Conservation (phyloP, 1,140 invertebrate genomes). For the Dendrolimus kikuchii region DNA sequence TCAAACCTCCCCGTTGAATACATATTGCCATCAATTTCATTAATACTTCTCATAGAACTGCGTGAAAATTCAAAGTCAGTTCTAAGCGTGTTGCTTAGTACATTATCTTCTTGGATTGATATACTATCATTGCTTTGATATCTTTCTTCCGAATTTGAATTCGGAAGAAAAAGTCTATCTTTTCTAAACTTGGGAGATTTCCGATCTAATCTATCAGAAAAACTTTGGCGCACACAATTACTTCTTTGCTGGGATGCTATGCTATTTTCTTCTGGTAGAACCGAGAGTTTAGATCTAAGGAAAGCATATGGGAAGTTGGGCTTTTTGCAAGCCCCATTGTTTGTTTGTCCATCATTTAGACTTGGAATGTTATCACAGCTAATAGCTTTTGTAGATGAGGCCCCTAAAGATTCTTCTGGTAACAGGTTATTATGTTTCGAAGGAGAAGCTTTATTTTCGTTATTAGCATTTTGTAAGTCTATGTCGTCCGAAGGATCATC, state of each 20-base stretch:
- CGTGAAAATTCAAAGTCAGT: constrained; percentile 54
- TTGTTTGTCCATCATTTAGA: constrained; percentile 55
- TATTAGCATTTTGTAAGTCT: constrained; percentile 73
- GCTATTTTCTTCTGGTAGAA: constrained; percentile 81
- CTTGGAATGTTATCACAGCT: constrained; percentile 77
- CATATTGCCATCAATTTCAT: constrained; percentile 42
- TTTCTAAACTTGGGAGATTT: constrained; percentile 64
- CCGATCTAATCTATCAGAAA: constrained; percentile 64
- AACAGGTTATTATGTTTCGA: constrained; percentile 38
- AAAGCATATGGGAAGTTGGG: constrained; percentile 85
- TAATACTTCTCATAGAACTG: constrained; percentile 60
- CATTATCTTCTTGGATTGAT: constrained; percentile 57
- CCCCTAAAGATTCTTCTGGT: constrained; percentile 53
- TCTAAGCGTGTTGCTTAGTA: constrained; percentile 42
- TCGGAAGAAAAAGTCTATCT: constrained; percentile 50
- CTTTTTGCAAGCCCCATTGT: constrained; percentile 67
- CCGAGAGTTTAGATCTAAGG: constrained; percentile 81
- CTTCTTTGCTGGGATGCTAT: constrained; percentile 69
- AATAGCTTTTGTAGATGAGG: constrained; percentile 73
- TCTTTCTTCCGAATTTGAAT: constrained; percentile 61
- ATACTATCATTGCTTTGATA: constrained; percentile 68
- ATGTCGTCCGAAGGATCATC: constrained; percentile 86
- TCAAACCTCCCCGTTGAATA: constrained; percentile 38
- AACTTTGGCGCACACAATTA: constrained; percentile 60
- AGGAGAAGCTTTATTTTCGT: constrained; percentile 54